Conservation (phyloP, 2,888 invertebrate genomes). For the Ceratothoa steindachneri region DNA sequence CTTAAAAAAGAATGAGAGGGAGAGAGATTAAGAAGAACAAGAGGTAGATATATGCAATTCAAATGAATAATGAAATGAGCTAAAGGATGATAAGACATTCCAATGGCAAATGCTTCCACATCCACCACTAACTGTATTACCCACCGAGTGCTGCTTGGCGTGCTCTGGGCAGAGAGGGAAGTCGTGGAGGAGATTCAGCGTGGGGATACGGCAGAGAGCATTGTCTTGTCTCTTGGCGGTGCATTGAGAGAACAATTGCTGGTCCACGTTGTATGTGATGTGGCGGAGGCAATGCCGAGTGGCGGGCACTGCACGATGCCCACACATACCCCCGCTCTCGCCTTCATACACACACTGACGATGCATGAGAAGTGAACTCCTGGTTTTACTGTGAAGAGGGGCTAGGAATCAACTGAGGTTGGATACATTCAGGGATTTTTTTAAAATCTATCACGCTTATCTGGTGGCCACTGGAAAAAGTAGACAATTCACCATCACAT, state of each 20-base stretch:
- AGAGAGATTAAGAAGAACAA: no score
- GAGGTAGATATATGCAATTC: no score
- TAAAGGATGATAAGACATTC: no score
- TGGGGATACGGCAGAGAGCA: constrained; percentile 72
- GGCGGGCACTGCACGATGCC: constrained; percentile 63
- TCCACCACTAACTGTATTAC: not conserved
- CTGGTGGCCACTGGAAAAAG: no score
- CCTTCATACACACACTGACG: constrained; percentile 35
- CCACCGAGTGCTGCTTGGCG: no score
- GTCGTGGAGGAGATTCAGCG: constrained; percentile 72
- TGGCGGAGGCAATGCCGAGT: constrained; percentile 78
- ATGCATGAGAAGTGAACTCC: constrained; percentile 23
- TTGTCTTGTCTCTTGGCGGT: constrained; percentile 64
- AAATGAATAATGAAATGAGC: no score
- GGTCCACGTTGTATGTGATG: constrained; percentile 78
- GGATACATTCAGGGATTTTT: no score
- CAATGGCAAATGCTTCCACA: no score
- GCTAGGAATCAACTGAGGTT: no score
- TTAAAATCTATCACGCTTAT: no score
- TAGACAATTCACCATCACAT: no score
- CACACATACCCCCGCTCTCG: constrained; percentile 49
- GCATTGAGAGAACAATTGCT: constrained; percentile 74
- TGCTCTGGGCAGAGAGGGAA: constrained; percentile 82
- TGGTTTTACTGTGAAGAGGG: not conserved
- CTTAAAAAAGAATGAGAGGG: no score